Base-by-base conservation (phyloP, 2,888 invertebrate species). In the Callyntrura sp. region DNA sequence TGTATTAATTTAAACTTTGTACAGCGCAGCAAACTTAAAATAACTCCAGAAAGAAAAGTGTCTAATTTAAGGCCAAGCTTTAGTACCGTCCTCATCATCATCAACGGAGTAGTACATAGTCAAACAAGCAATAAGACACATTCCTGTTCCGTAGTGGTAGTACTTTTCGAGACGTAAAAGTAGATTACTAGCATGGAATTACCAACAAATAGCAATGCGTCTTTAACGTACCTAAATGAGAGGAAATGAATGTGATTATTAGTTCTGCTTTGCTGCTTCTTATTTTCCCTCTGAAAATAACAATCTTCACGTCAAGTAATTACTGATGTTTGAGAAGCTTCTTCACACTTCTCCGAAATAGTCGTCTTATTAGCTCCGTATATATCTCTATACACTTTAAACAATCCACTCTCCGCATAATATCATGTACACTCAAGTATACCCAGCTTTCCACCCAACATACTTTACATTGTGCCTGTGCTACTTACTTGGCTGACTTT, bases 231-330 rank as follows among this genome's bases (percentile, higher is more conserved):
- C 70, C 12, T 79, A 81, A 88, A 82, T 88, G 88, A 88, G 84
- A 88, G 88, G 84, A 88, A 88, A 88, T 88, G 88, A 88, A 88
- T 88, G 88, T 88, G 88, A 88, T 88, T 88, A 88, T 88, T 88
- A 88, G 88, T 88, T 88, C 88, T 88, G 78, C 88, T 84, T 84
- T 78, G 84, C 78, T 88, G 83, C 88, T 88, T 76, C 76, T 78
- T 81, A 81, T 86, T 87, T 81, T 87, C 87, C 73, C 43, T 78
- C 87, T 43, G 70, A 87, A 87, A 87, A 87, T 81, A 87, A 86
- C 86, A 86, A 87, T 87, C 73, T 87, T 88, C 70, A 83, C 73
- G 82, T 88, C 83, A 88, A 88, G 23, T 88, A 88, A 88, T 88
- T 87, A 87, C 87, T 81, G 23, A 65, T 65, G 65, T 83, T 83